These are phyloP conservation scores for Cheirogaleus medius DNA, from an alignment of 2,113 vertebrate genomes.

Conservation along the genomic window DNA sequence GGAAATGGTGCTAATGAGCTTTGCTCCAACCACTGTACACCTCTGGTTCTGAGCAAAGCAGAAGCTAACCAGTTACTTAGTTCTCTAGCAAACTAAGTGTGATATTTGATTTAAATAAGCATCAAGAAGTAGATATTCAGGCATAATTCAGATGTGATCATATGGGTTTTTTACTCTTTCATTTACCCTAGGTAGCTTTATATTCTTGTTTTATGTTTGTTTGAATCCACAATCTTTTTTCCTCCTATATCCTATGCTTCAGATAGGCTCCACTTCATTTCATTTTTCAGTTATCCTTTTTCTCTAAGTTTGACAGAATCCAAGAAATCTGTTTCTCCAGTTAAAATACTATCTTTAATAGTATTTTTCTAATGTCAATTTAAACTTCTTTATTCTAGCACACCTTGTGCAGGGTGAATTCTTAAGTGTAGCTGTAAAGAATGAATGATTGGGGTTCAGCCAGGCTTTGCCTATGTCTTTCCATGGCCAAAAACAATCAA, in stretches of 20 bases:
- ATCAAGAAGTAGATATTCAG: background rate
- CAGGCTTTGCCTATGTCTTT: slow-evolving; percentile 26
- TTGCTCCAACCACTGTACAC: background rate
- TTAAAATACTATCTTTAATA: background rate
- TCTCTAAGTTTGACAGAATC: background rate
- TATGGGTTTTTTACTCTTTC: background rate
- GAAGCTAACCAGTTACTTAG: background rate
- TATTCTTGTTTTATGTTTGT: background rate
- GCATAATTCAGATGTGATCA: background rate
- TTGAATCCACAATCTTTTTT: background rate
- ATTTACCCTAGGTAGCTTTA: background rate
- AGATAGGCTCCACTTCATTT: background rate
- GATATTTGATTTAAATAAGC: background rate
- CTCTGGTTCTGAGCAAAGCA: background rate
- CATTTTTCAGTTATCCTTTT: background rate
- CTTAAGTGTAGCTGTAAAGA: background rate
- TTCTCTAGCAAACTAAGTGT: background rate
- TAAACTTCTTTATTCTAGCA: background rate
- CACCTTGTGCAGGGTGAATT: background rate
- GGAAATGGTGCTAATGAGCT: background rate
- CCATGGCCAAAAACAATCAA: slow-evolving; percentile 28
- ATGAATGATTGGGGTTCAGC: background rate
- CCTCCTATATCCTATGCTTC: too few relatives aligned
- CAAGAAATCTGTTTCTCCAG: background rate
- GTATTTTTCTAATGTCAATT: background rate